Evolutionary conservation across 2,113 vertebrate genomes (phyloP).

Genomic region (Bungarus multicinctus): DNA sequence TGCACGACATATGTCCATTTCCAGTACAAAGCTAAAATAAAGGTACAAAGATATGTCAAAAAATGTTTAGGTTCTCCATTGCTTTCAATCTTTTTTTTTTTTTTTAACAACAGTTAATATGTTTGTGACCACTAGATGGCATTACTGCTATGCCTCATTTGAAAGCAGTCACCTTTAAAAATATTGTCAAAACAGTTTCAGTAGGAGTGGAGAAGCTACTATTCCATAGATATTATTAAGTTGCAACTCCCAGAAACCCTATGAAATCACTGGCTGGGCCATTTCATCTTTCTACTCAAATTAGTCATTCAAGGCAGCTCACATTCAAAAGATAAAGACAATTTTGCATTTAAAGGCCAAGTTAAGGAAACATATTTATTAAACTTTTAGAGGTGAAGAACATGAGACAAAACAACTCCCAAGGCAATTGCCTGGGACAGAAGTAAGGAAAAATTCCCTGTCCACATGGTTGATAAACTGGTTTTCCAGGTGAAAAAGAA

Average conservation of each 20-base stretch:
- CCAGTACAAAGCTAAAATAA: neutral
- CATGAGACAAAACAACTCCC: neutral
- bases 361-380: neutral
- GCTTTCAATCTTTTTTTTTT: neutral
- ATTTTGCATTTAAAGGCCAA: neutral
- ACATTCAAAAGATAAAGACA: neutral
- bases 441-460: neutral
- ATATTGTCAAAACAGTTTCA: neutral
- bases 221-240: neutral
- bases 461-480: neutral
- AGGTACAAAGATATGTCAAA: neutral
- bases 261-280: neutral
- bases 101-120: neutral
- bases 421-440: neutral
- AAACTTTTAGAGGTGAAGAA: neutral
- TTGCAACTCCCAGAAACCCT: neutral
- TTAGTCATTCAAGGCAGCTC: neutral
- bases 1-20: neutral
- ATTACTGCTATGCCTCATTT: conserved; percentile 14
- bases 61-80: neutral
- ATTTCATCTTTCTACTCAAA: neutral
- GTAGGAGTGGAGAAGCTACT: neutral
- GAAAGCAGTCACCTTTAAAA: neutral
- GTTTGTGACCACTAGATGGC: conserved; percentile 53
- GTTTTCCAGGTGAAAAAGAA: neutral